These are phyloP conservation scores for Perithous albicinctus DNA, from an alignment of 2,888 invertebrate species.

Conservation along the genomic window DNA sequence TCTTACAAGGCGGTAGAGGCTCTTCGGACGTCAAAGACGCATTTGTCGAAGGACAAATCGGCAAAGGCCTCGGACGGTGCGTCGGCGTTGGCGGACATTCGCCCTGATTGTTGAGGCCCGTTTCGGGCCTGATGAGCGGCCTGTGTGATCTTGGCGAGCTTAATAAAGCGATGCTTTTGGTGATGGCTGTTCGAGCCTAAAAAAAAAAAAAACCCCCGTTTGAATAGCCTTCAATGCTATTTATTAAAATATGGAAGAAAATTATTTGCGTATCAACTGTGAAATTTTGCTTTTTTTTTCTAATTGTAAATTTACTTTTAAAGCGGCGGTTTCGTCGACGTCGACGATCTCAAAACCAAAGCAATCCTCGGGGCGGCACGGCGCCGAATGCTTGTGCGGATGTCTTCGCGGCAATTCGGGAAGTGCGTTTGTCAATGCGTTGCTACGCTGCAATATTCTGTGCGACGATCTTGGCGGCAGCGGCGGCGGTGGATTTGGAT, in stretches of 20 bases:
- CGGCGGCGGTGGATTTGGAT: conserved; percentile 86
- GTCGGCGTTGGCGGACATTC: conserved; percentile 95
- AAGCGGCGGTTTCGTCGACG: conserved; percentile 88
- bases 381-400: conserved; percentile 88
- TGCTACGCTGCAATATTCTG: conserved; percentile 91
- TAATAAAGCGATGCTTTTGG: conserved; percentile 82
- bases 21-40: conserved; percentile 87
- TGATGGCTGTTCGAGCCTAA: conserved; percentile 81
- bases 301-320: conserved; percentile 75
- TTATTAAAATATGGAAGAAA: too few species aligned
- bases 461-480: conserved; percentile 91
- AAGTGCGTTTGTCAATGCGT: conserved; percentile 85
- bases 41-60: conserved; percentile 82
- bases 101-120: conserved; percentile 83
- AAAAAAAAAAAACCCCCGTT: conserved; percentile 34
- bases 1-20: conserved; percentile 93
- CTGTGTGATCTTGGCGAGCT: conserved; percentile 86
- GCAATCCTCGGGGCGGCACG: conserved; percentile 89
- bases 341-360: conserved; percentile 94
- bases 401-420: conserved; percentile 90
- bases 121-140: conserved; percentile 78
- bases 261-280: too few species aligned
- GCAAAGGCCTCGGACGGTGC: conserved; percentile 91
- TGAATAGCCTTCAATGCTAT: too few species aligned
- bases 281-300: too few species aligned